Evolutionary conservation across 1,140 invertebrate genomes (phyloP).

Genomic region (Ceratina japonica): DNA sequence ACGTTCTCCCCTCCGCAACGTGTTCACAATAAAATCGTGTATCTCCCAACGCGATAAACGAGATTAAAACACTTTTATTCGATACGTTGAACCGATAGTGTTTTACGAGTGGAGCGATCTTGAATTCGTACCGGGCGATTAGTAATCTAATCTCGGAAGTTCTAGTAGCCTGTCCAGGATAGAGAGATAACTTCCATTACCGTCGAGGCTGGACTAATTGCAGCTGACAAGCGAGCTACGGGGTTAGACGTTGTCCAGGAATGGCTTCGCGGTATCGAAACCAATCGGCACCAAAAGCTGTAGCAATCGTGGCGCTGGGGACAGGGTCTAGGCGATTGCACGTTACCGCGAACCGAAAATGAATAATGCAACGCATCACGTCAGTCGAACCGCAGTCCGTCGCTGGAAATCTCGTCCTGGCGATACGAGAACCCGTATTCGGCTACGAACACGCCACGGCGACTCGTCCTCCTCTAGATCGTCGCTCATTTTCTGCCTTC

Average conservation of each 20-base stretch:
- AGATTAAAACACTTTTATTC: neutral
- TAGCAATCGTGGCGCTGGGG: conserved; percentile 48
- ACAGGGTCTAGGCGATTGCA: conserved; percentile 63
- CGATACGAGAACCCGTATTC: conserved; percentile 53
- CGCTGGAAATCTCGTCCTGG: conserved; percentile 71
- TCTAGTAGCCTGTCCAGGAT: too few species aligned
- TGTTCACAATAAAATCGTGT: neutral
- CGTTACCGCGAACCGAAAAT: conserved; percentile 67
- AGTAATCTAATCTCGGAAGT: neutral
- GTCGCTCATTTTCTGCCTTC: conserved; percentile 28
- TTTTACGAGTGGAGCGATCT: too few species aligned
- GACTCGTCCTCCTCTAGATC: neutral
- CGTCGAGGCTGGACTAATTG: conserved; percentile 63
- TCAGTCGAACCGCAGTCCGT: conserved; percentile 69
- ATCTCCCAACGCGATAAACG: neutral
- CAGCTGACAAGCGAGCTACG: conserved; percentile 63
- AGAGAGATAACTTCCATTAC: conserved; percentile 3
- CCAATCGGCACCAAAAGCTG: conserved; percentile 62
- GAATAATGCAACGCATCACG: conserved; percentile 76
- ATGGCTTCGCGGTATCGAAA: conserved; percentile 66
- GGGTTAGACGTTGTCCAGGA: conserved; percentile 49
- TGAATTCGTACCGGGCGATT: neutral
- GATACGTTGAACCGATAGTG: neutral
- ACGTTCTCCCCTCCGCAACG: neutral
- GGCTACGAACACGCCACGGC: neutral